These are phyloP conservation scores for Gadopsis bispinosus DNA, from an alignment of 2,797 vertebrate genomes.

Conservation along the genomic window DNA sequence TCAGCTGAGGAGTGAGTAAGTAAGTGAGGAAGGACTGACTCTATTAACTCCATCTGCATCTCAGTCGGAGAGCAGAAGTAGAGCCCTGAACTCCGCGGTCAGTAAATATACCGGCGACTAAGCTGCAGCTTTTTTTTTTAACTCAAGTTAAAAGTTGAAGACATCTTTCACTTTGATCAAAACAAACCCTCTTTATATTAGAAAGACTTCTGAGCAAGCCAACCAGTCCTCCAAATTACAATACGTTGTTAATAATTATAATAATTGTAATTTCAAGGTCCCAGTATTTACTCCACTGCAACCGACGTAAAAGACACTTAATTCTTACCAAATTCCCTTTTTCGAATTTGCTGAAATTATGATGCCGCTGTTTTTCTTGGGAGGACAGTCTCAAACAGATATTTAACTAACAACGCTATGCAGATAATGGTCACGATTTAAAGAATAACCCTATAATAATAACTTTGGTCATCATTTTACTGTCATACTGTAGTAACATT, in stretches of 20 bases:
- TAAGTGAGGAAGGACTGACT: constrained; percentile 36
- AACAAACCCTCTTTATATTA: neutral
- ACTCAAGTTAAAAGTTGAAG: neutral
- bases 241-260: neutral
- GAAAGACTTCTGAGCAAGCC: neutral
- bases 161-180: neutral
- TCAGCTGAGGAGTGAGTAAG: constrained; percentile 43
- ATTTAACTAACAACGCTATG: too few species aligned
- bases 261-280: neutral
- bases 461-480: too few species aligned
- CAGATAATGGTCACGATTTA: too few species aligned
- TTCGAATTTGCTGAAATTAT: too few species aligned
- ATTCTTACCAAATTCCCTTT: too few species aligned
- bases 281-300: too few species aligned
- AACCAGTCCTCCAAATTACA: neutral
- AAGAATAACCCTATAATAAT: too few species aligned
- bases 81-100: constrained; percentile 27
- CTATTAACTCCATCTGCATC: constrained; percentile 58
- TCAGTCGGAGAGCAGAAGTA: constrained; percentile 28
- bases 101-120: constrained; percentile 15
- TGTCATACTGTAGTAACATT: too few species aligned
- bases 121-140: constrained; percentile 7
- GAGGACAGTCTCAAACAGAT: too few species aligned
- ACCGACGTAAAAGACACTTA: too few species aligned
- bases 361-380: too few species aligned